Evolutionary conservation across 2,797 vertebrate genomes (phyloP).

Genomic region (Sebastes minor): DNA sequence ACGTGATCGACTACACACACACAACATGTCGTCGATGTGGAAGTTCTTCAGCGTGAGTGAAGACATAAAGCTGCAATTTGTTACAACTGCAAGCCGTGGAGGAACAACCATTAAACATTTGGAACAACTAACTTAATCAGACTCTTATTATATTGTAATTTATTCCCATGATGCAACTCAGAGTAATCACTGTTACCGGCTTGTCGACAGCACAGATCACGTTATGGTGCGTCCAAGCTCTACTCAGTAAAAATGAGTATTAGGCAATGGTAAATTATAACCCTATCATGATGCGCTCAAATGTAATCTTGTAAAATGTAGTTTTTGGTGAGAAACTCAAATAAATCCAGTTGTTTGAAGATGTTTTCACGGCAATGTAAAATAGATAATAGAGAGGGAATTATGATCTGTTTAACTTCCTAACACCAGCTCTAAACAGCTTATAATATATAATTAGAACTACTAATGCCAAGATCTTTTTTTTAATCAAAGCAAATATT

Average conservation of each 20-base stretch:
- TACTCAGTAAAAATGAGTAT: background rate
- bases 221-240: background rate
- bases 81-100: background rate
- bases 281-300: background rate
- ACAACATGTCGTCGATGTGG: too few relatives aligned
- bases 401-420: too few relatives aligned
- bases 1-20: too few relatives aligned
- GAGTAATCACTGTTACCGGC: background rate
- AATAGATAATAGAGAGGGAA: too few relatives aligned
- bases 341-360: too few relatives aligned
- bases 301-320: too few relatives aligned
- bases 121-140: background rate
- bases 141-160: background rate
- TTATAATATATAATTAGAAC: fast-evolving
- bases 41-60: background rate
- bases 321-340: too few relatives aligned
- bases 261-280: fast-evolving
- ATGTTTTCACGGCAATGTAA: too few relatives aligned
- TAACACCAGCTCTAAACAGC: too few relatives aligned
- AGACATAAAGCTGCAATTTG: background rate
- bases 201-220: background rate
- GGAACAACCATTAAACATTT: background rate
- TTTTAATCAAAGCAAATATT: background rate
- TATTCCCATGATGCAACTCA: background rate
- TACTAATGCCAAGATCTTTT: too few relatives aligned